A percentile compares a stretch with the other conserved stretches of the same genome.
Evolutionary conservation across 2,113 vertebrate genomes (phyloP).

Genomic region (Bubo bubo): DNA sequence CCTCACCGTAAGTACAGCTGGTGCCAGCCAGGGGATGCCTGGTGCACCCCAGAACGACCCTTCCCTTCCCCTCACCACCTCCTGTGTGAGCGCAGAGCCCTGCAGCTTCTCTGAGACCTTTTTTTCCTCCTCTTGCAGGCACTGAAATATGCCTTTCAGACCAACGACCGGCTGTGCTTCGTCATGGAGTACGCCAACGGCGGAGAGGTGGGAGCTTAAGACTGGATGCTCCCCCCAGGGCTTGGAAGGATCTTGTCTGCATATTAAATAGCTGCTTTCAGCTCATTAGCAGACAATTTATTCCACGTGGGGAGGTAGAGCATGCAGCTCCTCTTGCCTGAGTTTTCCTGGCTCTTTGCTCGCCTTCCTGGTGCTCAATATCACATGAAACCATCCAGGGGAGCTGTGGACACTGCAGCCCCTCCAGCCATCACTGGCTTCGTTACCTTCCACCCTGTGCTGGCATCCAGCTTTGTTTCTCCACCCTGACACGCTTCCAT

Average conservation of each 20-base stretch:
- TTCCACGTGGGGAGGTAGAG: not conserved
- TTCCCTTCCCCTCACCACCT: accelerated
- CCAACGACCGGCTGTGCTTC: constrained; percentile 92
- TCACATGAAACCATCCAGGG: accelerated
- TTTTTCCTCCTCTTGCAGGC: constrained; percentile 71
- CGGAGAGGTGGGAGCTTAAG: constrained; percentile 80
- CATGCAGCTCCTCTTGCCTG: accelerated
- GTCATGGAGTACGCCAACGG: constrained; percentile 98
- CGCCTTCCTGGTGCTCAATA: accelerated
- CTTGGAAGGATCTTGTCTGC: not conserved
- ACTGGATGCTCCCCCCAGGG: too few species aligned
- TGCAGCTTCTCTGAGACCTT: not conserved
- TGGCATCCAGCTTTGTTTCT: not conserved
- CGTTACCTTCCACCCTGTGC: accelerated
- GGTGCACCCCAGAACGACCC: accelerated
- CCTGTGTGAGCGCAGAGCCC: not conserved
- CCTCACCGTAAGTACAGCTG: constrained; percentile 80
- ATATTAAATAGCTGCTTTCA: not conserved
- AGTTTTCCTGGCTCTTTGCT: not conserved
- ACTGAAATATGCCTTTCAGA: constrained; percentile 95
- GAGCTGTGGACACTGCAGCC: too few species aligned
- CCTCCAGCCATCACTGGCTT: too few species aligned
- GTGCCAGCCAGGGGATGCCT: not conserved
- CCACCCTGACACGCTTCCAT: accelerated
- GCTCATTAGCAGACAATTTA: not conserved